Conservation (phyloP, 2,113 vertebrate genomes). For the Pedetes capensis region DNA sequence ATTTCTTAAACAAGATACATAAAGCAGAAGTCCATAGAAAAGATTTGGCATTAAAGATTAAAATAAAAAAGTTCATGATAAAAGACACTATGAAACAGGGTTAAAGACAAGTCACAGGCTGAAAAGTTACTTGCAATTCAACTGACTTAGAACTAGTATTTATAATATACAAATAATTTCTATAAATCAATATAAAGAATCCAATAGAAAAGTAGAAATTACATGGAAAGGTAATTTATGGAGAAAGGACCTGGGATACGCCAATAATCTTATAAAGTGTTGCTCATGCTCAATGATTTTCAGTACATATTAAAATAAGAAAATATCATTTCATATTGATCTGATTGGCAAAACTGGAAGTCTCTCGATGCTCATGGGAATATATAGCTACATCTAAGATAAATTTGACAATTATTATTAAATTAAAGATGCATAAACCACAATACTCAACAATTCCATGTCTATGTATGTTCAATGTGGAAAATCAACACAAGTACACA, state of each 20-base stretch:
- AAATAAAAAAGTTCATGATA: constrained; percentile 1
- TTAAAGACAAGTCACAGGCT: constrained; percentile 17
- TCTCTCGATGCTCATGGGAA: background rate
- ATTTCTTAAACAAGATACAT: background rate
- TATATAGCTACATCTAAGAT: background rate
- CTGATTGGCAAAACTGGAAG: background rate
- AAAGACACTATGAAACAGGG: background rate
- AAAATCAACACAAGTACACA: background rate
- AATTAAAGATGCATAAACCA: background rate
- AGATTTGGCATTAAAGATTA: background rate
- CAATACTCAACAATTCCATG: background rate
- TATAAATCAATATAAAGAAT: constrained; percentile 48
- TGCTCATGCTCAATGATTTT: background rate
- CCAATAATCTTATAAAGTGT: background rate
- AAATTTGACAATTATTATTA: background rate
- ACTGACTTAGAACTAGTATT: background rate
- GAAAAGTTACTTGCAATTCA: constrained; percentile 33
- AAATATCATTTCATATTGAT: background rate
- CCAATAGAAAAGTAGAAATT: background rate
- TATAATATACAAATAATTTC: constrained; percentile 32
- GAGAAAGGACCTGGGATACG: background rate
- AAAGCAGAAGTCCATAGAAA: background rate
- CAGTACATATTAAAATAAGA: constrained; percentile 5
- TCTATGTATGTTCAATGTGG: background rate
- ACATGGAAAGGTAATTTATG: background rate